These are phyloP conservation scores for Limnephilus marmoratus DNA, from an alignment of 2,888 invertebrate genomes.

Conservation along the genomic window DNA sequence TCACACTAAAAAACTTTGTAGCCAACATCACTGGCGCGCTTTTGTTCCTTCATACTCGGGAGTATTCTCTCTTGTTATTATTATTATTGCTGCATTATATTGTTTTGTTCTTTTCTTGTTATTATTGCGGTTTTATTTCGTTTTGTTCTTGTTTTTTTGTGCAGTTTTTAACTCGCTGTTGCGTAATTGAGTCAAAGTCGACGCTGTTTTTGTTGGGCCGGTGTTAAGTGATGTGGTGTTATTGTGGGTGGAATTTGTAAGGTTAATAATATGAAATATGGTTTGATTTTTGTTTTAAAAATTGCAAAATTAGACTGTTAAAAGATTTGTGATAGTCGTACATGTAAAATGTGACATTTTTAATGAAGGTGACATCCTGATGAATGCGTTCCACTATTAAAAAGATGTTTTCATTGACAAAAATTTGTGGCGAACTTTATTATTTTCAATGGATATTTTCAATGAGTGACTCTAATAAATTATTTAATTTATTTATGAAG, in stretches of 20 bases:
- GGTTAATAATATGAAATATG: background rate
- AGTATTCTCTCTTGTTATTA: background rate
- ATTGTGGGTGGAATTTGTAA: background rate
- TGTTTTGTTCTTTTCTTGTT: background rate
- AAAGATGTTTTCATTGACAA: no score
- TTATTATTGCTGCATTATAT: background rate
- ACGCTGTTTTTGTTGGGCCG: background rate
- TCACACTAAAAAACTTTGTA: conserved; percentile 40
- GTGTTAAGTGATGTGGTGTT: background rate
- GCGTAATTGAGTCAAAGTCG: conserved; percentile 4
- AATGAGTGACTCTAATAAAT: no score
- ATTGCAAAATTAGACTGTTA: background rate
- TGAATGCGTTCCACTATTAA: no score
- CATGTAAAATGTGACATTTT: background rate
- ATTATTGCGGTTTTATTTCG: background rate
- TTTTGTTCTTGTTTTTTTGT: background rate
- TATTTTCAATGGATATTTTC: no score
- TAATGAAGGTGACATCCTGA: background rate
- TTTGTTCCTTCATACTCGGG: background rate
- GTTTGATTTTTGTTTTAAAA: background rate
- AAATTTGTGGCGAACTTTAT: no score
- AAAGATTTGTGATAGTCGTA: background rate
- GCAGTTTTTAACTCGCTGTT: background rate
- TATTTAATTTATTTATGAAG: no score
- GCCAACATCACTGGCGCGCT: conserved; percentile 10